Conservation (phyloP, 2,888 invertebrate genomes). For the Argyresthia albistria region DNA sequence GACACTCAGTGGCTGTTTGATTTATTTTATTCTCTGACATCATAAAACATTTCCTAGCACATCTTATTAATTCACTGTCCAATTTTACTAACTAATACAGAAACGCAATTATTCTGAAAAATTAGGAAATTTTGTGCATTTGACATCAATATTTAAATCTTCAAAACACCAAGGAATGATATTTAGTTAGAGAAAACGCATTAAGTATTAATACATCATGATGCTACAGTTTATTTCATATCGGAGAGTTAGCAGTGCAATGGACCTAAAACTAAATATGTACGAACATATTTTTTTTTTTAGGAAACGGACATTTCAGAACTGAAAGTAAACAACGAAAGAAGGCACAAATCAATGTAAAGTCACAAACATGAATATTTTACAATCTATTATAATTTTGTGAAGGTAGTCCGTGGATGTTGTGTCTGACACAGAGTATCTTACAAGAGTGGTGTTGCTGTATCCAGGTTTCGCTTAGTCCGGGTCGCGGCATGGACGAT, state of each 20-base stretch:
- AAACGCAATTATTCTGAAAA: not conserved
- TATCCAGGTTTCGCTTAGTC: slow-evolving; percentile 1
- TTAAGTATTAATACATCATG: too few species aligned
- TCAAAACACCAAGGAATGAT: slow-evolving; percentile 29
- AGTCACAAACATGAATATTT: too few species aligned
- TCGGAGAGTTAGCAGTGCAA: too few species aligned
- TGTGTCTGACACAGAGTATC: too few species aligned
- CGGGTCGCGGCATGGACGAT: slow-evolving; percentile 10
- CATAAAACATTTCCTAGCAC: slow-evolving; percentile 31
- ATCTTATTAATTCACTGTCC: slow-evolving; percentile 4
- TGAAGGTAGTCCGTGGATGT: too few species aligned
- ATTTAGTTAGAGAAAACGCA: slow-evolving; percentile 9
- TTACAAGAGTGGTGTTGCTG: too few species aligned
- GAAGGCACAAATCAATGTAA: too few species aligned
- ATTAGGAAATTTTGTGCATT: slow-evolving; percentile 34
- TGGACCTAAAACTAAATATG: too few species aligned
- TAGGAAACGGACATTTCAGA: not conserved
- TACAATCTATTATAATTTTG: too few species aligned
- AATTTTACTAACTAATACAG: not conserved
- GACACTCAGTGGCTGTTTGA: slow-evolving; percentile 57
- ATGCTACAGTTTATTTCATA: too few species aligned
- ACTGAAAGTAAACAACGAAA: not conserved
- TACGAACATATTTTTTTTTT: not conserved
- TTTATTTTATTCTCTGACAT: slow-evolving; percentile 52
- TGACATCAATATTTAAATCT: slow-evolving; percentile 22